Percentiles rank a stretch among this genome's conserved stretches.
Evolutionary conservation across 2,888 invertebrate species (phyloP).

Genomic region (Zaprionus bogoriensis): DNA sequence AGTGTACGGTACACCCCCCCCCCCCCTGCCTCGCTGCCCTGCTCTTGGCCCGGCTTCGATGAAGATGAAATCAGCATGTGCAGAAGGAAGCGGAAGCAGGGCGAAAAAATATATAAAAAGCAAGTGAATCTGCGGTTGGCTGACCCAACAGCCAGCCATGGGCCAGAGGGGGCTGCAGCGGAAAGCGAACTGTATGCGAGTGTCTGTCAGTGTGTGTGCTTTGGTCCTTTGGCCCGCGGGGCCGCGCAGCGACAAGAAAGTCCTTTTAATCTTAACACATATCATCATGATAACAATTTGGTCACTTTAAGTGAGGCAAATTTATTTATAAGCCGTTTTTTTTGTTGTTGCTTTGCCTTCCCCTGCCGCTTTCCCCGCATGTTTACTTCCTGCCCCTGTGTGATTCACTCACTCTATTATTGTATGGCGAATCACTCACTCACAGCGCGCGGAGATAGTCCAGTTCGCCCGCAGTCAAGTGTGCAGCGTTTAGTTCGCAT

Average conservation of each 20-base stretch:
- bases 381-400: constrained; percentile 3
- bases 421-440: constrained; percentile 49
- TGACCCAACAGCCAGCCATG: constrained; percentile 6
- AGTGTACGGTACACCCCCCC: background rate
- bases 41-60: background rate
- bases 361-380: background rate
- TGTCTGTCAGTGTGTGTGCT: constrained; percentile 4
- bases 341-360: constrained; percentile 22
- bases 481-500: constrained; percentile 28
- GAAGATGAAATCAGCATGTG: constrained; percentile 79
- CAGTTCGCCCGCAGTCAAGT: constrained; percentile 9
- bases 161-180: background rate
- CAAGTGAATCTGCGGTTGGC: constrained; percentile 64
- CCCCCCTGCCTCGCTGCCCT: background rate
- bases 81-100: constrained; percentile 36
- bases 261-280: constrained; percentile 82
- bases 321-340: constrained; percentile 82
- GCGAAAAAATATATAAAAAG: constrained; percentile 27
- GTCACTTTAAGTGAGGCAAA: constrained; percentile 83
- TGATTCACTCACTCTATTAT: constrained; percentile 68
- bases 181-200: background rate
- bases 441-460: constrained; percentile 1
- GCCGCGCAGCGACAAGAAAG: constrained; percentile 76
- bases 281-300: constrained; percentile 82
- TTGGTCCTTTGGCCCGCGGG: constrained; percentile 49